phyloP scores from a whole-genome alignment of 2,113 vertebrate genomes.

The Etheostoma cragini region DNA sequence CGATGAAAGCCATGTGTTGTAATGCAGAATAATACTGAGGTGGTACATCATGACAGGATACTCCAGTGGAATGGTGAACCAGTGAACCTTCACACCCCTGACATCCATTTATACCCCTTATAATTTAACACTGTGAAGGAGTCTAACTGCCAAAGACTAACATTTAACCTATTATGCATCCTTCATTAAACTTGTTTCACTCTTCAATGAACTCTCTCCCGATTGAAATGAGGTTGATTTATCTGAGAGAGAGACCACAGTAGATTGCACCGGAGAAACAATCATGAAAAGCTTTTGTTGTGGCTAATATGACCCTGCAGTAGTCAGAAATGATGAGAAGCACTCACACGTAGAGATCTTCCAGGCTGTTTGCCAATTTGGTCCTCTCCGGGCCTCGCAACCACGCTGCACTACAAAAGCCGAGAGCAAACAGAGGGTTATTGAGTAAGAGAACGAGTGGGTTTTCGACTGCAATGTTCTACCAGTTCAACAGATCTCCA shows the following conservation, averaged over 20 bases:
- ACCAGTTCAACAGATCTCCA: slow-evolving; percentile 47
- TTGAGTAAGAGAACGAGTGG: slow-evolving; percentile 56
- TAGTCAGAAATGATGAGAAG: slow-evolving; percentile 57
- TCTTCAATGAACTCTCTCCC: too few species aligned
- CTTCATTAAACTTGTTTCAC: too few species aligned
- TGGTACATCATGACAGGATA: too few species aligned
- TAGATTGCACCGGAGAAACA: slow-evolving; percentile 9
- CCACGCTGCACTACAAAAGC: slow-evolving; percentile 91
- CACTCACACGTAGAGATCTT: slow-evolving; percentile 96
- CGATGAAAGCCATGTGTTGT: too few species aligned
- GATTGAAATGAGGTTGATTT: neutral
- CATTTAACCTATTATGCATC: too few species aligned
- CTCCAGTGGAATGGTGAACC: too few species aligned
- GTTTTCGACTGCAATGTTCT: slow-evolving; percentile 51
- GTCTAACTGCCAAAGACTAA: too few species aligned
- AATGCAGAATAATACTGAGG: too few species aligned
- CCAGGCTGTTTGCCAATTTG: slow-evolving; percentile 90
- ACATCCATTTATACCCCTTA: too few species aligned
- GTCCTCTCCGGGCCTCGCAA: slow-evolving; percentile 88
- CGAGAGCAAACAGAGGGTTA: slow-evolving; percentile 69
- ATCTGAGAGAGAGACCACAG: slow-evolving; percentile 15
- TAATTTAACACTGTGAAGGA: too few species aligned
- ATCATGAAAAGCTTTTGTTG: slow-evolving; percentile 54
- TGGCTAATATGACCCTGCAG: slow-evolving; percentile 32
- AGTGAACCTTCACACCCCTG: too few species aligned